Conservation (phyloP, 2,888 invertebrate genomes). For the Philonicus albiceps region DNA sequence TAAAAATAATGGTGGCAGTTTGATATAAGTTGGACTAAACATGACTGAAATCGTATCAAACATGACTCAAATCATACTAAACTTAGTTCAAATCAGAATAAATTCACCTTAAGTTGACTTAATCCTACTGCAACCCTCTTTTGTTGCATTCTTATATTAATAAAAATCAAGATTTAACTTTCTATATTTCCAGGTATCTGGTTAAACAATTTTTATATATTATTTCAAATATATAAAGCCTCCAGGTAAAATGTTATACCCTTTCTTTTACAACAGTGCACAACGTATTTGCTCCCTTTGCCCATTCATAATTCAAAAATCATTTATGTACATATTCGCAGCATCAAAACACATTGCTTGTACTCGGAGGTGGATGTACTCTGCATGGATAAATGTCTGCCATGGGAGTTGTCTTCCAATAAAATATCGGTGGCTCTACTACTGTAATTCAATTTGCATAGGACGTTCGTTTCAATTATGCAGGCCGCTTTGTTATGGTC, state of each 20-base stretch:
- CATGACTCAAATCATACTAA: no score
- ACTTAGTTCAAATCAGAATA: no score
- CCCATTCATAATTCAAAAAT: constrained; percentile 40
- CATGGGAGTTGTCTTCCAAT: constrained; percentile 44
- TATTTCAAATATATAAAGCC: not conserved
- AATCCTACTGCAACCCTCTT: no score
- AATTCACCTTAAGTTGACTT: no score
- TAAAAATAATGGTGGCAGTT: no score
- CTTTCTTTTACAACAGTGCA: not conserved
- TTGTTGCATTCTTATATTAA: no score
- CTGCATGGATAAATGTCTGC: constrained; percentile 41
- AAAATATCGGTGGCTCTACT: constrained; percentile 43
- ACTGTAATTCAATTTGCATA: constrained; percentile 47
- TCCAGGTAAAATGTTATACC: not conserved
- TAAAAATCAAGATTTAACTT: not conserved
- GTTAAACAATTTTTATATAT: not conserved
- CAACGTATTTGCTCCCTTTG: not conserved
- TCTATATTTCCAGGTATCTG: not conserved
- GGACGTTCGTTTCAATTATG: constrained; percentile 47
- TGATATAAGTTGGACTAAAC: no score
- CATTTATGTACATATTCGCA: constrained; percentile 39
- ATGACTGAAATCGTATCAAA: no score
- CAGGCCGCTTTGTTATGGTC: constrained; percentile 37
- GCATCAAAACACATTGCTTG: constrained; percentile 16
- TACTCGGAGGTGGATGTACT: constrained; percentile 17